Percentiles rank a stretch among this genome's conserved stretches.
Conservation (phyloP, 2,888 invertebrate genomes). For the Dendrolimus pini region DNA sequence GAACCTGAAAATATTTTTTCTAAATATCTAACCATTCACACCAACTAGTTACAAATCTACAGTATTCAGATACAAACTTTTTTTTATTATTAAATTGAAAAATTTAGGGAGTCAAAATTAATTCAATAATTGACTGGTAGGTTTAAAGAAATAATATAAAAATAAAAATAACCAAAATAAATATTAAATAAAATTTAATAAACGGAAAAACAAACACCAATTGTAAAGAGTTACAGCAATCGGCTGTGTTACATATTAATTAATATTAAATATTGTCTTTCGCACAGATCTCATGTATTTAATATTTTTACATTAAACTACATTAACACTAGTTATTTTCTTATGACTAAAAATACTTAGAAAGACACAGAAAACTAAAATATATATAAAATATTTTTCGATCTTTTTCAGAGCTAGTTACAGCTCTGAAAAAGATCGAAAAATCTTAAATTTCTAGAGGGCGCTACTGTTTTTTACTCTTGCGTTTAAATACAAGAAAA, state of each 20-base stretch:
- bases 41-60: constrained; percentile 13
- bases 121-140: constrained; percentile 67
- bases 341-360: too few species aligned
- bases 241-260: constrained; percentile 5
- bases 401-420: too few species aligned
- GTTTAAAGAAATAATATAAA: constrained; percentile 31
- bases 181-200: constrained; percentile 36
- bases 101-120: constrained; percentile 73
- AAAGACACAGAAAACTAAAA: too few species aligned
- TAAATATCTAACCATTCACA: neutral
- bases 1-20: too few species aligned
- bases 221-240: constrained; percentile 4
- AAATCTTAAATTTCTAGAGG: too few species aligned
- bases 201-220: constrained; percentile 25
- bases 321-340: neutral
- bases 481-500: too few species aligned
- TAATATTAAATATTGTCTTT: constrained; percentile 46
- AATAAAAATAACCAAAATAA: constrained; percentile 35
- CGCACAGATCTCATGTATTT: constrained; percentile 29
- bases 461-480: too few species aligned
- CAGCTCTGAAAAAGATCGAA: too few species aligned
- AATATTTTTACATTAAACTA: neutral
- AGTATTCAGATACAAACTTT: constrained; percentile 28
- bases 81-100: constrained; percentile 59
- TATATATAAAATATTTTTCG: too few species aligned